phyloP scores from a whole-genome alignment of 2,888 invertebrate species.

The Dichetophora obliterata region DNA sequence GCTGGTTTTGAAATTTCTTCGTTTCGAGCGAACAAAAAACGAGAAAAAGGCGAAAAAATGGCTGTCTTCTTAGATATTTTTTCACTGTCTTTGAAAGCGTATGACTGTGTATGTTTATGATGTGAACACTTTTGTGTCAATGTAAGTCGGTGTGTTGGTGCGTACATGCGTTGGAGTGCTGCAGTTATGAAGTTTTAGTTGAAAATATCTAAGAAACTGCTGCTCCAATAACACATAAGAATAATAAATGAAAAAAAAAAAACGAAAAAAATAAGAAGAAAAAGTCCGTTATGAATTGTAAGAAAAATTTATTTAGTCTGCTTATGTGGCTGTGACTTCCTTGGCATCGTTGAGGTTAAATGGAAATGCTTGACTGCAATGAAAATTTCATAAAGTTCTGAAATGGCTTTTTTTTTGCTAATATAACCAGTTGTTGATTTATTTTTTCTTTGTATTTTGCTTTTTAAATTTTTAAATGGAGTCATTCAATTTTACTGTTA shows the following conservation, averaged over 20 bases:
- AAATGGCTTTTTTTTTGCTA: neutral
- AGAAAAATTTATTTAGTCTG: neutral
- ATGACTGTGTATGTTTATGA: too few relatives aligned
- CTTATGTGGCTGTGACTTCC: slow-evolving; percentile 2
- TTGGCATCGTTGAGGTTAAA: slow-evolving; percentile 8
- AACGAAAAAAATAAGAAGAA: neutral
- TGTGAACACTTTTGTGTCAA: neutral
- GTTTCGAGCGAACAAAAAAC: neutral
- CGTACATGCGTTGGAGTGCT: neutral
- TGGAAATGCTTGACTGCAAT: slow-evolving; percentile 23
- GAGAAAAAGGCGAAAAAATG: too few relatives aligned
- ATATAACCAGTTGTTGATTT: too few relatives aligned
- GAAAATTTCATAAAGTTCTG: slow-evolving; percentile 20
- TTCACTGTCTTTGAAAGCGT: too few relatives aligned
- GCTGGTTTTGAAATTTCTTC: slow-evolving; percentile 6
- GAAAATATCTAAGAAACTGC: too few relatives aligned
- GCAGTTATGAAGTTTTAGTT: neutral
- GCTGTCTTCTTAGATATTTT: too few relatives aligned
- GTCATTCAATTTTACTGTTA: too few relatives aligned
- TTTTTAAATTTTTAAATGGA: too few relatives aligned
- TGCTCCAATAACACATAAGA: neutral
- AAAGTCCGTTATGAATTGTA: neutral
- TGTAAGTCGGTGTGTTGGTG: neutral
- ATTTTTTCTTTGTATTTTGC: too few relatives aligned
- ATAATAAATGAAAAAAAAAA: neutral